Evolutionary conservation across 2,113 vertebrate species (phyloP), one percentile per base, ranked within the genome.

Genomic region (Alexandromys fortis): DNA sequence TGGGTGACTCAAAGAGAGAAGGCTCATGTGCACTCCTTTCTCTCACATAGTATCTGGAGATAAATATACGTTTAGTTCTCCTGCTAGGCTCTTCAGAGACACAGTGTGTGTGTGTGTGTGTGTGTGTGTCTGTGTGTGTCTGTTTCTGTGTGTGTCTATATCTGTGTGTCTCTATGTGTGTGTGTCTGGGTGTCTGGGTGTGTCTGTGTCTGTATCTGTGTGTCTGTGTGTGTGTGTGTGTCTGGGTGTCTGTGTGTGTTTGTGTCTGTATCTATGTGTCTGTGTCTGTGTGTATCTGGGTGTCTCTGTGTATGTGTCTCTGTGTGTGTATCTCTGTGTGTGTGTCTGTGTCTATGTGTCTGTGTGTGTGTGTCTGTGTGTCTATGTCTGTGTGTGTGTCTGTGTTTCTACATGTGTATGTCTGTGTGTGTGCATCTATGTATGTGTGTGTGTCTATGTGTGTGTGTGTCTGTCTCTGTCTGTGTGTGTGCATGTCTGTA

Each of bases 151-250:
- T 42, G 42, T 65, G 26, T 68, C 14, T 63, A 14, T 30, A 6
- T 76, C n/a, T 58, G 33, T 19, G 6, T 52, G 19, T n/a, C n/a
- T 49, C 35, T 58, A 1, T 19, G 17, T 58, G 55, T 58, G 17
- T 21, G 17, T 58, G 5, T 58, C 1, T 58, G 55, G 5, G 1
- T 6, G 1, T 58, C 4, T 58, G 1, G 19, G 5, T 58, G 14
- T 55, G 14, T 55, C 24, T 45, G 35, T 52, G 2, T 58, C 33
- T 7, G 12, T n/a, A 1, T 26, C 19, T 90, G 33, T 30, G n/a
- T 38, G 49, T 47, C 30, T 63, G 35, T 47, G 30, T 61, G 33
- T n/a, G 35, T 55, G 3, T 55, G 49, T 55, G 52, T 55, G 1
- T 55, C 42, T 42, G 42, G 42, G 13, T 52, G 55, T 55, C 4